Base-by-base conservation (phyloP, 2,797 vertebrate species). In the Microctenopoma steveboyesi region DNA sequence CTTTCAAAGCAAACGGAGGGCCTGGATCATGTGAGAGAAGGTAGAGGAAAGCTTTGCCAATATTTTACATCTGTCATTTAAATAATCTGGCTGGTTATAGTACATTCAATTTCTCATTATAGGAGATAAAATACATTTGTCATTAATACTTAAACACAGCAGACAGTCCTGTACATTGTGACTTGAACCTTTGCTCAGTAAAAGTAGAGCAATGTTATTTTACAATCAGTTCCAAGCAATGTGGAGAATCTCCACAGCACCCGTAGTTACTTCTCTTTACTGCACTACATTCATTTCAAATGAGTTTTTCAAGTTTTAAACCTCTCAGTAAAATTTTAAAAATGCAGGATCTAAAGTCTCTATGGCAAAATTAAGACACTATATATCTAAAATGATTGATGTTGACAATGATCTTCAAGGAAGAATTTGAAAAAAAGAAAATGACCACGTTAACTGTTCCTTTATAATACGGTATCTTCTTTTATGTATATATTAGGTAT, bases 401-500 rank as follows among this genome's bases (percentile, higher is more conserved):
- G 56, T 8, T 56, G 55, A 60, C 5, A 4, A 69, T 52, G 6
- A 49, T 33, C 30, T 33, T 39, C 37, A 8, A 70, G 61, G 5
- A 48, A 56, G 16, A 25, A 67, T 76, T 7, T 63, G 61, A 66
- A 11, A 64, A 18, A 46, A 56, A 60, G 75, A 57, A 76, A 47
- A 57, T 42, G 78, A 74, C 59, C 22, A 60, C 59, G 58, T 33
- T 67, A 54, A 70, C 47, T 68, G 48, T 73, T 76, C 53, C 47
- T 71, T 75, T 76, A 81, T 63, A 81, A 87, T 84, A 65, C 51
- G 39, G 43, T 14, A 64, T 68, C 45, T 65, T 54, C 47, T 82
- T 83, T 64, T 81, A 78, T 90, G 82, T 86, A 57, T 85, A 83
- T 86, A 57, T 86, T 67, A 65, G 14, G 4, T 72, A 45, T 63